Evolutionary conservation across 2,113 vertebrate genomes (phyloP), one percentile per base, ranked within the genome.

Genomic region (Seriola rivoliana): DNA sequence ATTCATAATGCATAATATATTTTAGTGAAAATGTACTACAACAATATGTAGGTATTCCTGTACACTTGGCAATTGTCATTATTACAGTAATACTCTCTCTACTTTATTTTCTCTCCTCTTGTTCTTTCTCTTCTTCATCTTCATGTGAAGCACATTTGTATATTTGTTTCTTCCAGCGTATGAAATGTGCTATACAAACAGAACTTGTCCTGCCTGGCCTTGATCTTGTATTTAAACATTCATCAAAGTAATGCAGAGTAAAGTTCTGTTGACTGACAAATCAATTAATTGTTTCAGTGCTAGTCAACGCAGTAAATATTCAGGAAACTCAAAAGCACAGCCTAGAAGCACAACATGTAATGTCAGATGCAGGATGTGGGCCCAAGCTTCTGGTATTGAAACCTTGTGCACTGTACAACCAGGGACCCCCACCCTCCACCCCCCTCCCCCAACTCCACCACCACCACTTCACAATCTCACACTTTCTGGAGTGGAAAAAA

Each of bases 201-300:
- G 4, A 12, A n/a, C 11, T 55, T 12, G 9, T 55, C n/a, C 9
- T 55, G 54, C n/a, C 2, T 58, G 23, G 23, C 25, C 11, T 6
- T 58, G 58, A 60, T 60, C 5, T 8, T 1, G 42, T 17, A 52
- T 34, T 21, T 40, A 29, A 59, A 59, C 34, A 36, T 17, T 58
- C 58, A 75, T 74, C 42, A 46, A n/a, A 75, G 38, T 42, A 6
- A 42, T 62, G 32, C 52, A 38, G 19, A 68, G 34, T 32, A 48
- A 40, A 55, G 52, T 79, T 71, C 13, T 65, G 42, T 75, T 59
- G 13, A 62, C 67, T 65, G 9, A 62, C 55, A n/a, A 25, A 71
- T 48, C 44, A 40, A 57, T 65, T 71, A 11, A 25, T 13, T 12
- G 55, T 50, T 65, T 78, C 44, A 70, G 21, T 29, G 70, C 50